These are phyloP conservation scores for Nothobranchius furzeri DNA, from an alignment of 2,113 vertebrate species.

Conservation along the genomic window DNA sequence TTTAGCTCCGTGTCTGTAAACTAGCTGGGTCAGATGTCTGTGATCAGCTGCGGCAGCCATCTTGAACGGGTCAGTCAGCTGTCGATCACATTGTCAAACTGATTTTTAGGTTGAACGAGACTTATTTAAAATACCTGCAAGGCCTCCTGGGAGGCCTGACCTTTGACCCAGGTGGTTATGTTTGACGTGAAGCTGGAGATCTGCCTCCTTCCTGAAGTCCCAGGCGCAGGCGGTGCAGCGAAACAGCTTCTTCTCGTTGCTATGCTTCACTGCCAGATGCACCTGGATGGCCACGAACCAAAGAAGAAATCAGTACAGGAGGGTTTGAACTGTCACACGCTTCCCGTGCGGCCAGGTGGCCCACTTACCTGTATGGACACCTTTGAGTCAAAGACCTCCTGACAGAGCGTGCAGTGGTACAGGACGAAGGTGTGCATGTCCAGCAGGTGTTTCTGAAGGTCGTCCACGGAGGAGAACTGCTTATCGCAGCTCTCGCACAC, in stretches of 20 bases:
- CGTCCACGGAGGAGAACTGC: constrained; percentile 97
- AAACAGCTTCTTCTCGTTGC: constrained; percentile 97
- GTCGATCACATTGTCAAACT: too few species aligned
- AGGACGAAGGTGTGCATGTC: constrained; percentile 99
- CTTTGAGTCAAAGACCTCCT: constrained; percentile 98
- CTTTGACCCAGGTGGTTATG: constrained; percentile 94
- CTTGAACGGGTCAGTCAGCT: too few species aligned
- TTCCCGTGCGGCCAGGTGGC: not conserved
- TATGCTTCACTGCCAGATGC: constrained; percentile 97
- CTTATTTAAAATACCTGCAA: constrained; percentile 68
- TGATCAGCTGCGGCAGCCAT: too few species aligned
- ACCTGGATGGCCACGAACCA: constrained; percentile 77
- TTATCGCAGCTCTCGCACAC: constrained; percentile 99
- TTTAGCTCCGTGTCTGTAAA: too few species aligned
- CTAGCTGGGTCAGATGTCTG: too few species aligned
- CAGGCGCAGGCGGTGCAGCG: constrained; percentile 97
- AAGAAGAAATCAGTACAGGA: not conserved
- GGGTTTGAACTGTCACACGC: too few species aligned
- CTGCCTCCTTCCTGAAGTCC: constrained; percentile 96
- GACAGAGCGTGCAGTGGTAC: constrained; percentile 97
- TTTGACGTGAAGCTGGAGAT: constrained; percentile 95
- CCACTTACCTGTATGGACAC: constrained; percentile 84
- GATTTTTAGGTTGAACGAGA: too few species aligned
- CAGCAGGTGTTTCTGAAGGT: constrained; percentile 96
- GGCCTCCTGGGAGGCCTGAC: constrained; percentile 64